Evolutionary conservation across 1,140 invertebrate genomes (phyloP).

Genomic region (Bradynema listronoti): DNA sequence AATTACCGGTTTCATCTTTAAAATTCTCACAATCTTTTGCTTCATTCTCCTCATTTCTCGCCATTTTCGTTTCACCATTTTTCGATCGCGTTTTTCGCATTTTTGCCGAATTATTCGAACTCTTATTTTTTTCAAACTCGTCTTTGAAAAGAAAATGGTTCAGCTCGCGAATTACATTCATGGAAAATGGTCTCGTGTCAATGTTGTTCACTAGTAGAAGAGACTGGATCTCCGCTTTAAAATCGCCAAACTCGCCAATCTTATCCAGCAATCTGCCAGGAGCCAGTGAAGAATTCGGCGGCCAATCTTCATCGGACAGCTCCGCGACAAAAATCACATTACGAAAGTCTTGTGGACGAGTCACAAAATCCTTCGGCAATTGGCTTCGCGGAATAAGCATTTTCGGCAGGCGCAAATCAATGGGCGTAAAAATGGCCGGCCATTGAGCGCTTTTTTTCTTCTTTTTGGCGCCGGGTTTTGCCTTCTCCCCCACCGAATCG

Average conservation of each 20-base stretch:
- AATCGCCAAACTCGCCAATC: slow-evolving; percentile 69
- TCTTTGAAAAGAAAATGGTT: too few relatives aligned
- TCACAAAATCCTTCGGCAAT: slow-evolving; percentile 20
- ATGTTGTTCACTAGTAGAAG: slow-evolving; percentile 73
- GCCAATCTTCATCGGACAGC: slow-evolving; percentile 21
- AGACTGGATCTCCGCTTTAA: slow-evolving; percentile 70
- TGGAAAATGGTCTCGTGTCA: slow-evolving; percentile 67
- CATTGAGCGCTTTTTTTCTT: too few relatives aligned
- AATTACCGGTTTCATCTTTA: too few relatives aligned
- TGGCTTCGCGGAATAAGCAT: slow-evolving; percentile 65
- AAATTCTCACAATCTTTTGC: too few relatives aligned
- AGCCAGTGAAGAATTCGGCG: slow-evolving; percentile 19
- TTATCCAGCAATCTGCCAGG: slow-evolving; percentile 64
- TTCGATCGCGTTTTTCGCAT: too few relatives aligned
- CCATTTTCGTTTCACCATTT: too few relatives aligned
- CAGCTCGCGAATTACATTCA: too few relatives aligned
- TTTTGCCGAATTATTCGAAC: too few relatives aligned
- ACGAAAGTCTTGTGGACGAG: slow-evolving; percentile 30
- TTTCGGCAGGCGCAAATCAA: slow-evolving; percentile 69
- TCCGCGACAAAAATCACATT: slow-evolving; percentile 29
- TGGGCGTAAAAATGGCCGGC: slow-evolving; percentile 2
- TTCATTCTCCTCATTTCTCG: too few relatives aligned
- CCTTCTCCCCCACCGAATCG: too few relatives aligned
- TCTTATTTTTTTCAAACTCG: too few relatives aligned
- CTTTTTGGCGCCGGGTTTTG: too few relatives aligned